These are phyloP conservation scores for Heliconius cydno DNA, from an alignment of 2,888 invertebrate genomes.

Conservation along the genomic window DNA sequence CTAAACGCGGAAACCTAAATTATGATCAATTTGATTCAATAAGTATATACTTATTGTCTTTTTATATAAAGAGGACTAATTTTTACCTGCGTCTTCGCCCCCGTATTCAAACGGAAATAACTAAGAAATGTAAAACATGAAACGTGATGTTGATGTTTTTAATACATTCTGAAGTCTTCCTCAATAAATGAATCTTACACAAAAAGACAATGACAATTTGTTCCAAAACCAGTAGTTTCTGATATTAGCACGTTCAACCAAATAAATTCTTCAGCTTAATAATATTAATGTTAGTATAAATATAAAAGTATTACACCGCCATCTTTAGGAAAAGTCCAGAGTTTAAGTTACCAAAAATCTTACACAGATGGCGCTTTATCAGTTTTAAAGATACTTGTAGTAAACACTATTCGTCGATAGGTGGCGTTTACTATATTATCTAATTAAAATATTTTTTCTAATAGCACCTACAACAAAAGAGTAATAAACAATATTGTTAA, in stretches of 20 bases:
- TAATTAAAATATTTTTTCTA: background rate
- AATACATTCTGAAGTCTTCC: too few relatives aligned
- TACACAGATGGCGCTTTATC: conserved; percentile 7
- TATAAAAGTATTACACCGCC: background rate
- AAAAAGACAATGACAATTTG: background rate
- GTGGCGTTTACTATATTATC: conserved; percentile 46
- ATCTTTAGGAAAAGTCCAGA: background rate
- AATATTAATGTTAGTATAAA: background rate
- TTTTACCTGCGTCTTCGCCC: too few relatives aligned
- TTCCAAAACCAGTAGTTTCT: background rate
- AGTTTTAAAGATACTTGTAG: background rate
- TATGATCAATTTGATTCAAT: too few relatives aligned
- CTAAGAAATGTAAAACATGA: too few relatives aligned
- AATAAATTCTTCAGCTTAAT: background rate
- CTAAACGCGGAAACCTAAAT: too few relatives aligned
- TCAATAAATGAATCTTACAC: background rate
- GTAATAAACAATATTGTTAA: too few relatives aligned
- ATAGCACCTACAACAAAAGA: too few relatives aligned
- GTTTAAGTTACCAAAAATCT: background rate
- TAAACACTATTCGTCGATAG: conserved; percentile 48
- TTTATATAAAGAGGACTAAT: too few relatives aligned
- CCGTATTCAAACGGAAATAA: too few relatives aligned
- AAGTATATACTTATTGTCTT: too few relatives aligned
- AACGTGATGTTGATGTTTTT: too few relatives aligned
- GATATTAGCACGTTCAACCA: background rate